Conservation (phyloP, 2,113 vertebrate genomes). For the Tragelaphus imberbis region DNA sequence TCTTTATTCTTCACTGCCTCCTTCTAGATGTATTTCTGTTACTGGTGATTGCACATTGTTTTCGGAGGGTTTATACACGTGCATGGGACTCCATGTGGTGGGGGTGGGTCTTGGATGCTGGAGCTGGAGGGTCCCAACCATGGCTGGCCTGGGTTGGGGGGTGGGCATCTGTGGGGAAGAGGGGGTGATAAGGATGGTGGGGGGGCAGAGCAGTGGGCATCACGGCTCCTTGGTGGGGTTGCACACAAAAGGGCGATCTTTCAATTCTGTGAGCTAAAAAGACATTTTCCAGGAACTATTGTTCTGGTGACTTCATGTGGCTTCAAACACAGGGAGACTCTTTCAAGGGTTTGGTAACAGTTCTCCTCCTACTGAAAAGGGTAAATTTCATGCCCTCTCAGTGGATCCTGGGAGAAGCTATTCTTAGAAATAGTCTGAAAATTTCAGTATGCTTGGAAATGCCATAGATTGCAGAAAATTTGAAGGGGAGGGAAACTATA, state of each 20-base stretch:
- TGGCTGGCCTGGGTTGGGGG: accelerated
- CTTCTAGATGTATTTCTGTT: not conserved
- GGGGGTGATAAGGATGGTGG: not conserved
- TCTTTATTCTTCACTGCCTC: not conserved
- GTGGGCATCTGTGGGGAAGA: not conserved
- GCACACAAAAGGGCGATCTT: not conserved
- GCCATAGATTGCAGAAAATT: not conserved
- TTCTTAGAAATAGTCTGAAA: slow-evolving; percentile 53
- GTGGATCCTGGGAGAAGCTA: not conserved
- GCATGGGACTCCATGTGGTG: accelerated
- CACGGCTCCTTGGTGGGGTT: accelerated
- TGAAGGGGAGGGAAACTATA: not conserved
- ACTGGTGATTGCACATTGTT: not conserved
- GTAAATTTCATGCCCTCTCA: not conserved
- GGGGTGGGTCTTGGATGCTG: not conserved
- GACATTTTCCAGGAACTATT: not conserved
- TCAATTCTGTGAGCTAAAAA: not conserved
- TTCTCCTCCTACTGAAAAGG: slow-evolving; percentile 22
- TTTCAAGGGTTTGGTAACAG: not conserved
- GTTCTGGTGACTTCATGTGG: not conserved
- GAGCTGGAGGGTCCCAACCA: not conserved
- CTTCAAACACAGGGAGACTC: slow-evolving; percentile 11
- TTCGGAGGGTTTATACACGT: not conserved
- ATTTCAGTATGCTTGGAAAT: slow-evolving; percentile 19
- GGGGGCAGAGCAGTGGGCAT: accelerated